These are phyloP conservation scores for Lipophrys pholis DNA, from an alignment of 2,113 vertebrate species.

Conservation along the genomic window DNA sequence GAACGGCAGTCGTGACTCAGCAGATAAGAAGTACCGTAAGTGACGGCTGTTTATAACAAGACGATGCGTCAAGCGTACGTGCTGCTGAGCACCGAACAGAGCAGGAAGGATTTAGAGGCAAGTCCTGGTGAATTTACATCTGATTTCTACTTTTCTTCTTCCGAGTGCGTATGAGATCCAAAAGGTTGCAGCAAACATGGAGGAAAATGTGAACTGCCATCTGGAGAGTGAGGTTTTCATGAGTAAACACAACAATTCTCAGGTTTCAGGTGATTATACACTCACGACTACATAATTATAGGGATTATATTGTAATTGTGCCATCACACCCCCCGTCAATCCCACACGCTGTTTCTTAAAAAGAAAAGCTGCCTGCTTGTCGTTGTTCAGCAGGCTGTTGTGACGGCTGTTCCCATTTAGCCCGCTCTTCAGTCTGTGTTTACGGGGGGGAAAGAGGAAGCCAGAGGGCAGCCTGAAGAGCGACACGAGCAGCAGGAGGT, in stretches of 20 bases:
- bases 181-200: no score
- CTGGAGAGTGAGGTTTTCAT: no score
- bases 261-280: no score
- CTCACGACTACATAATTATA: no score
- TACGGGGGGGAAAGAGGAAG: conserved; percentile 21
- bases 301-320: no score
- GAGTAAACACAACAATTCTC: no score
- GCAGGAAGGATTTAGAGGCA: no score
- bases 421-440: conserved; percentile 27
- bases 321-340: no score
- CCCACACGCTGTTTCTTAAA: background rate
- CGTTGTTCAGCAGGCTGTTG: conserved; percentile 7
- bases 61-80: background rate
- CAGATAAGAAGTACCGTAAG: conserved; percentile 8
- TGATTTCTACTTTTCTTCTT: no score
- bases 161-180: no score
- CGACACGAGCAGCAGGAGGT: conserved; percentile 32
- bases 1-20: conserved; percentile 17
- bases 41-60: conserved; percentile 16
- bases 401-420: conserved; percentile 44
- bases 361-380: conserved; percentile 8
- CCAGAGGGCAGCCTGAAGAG: conserved; percentile 24
- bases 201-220: no score
- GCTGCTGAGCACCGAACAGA: background rate
- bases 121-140: no score